phyloP scores from a whole-genome alignment of 2,888 invertebrate species.

The Heteromurus nitidus region DNA sequence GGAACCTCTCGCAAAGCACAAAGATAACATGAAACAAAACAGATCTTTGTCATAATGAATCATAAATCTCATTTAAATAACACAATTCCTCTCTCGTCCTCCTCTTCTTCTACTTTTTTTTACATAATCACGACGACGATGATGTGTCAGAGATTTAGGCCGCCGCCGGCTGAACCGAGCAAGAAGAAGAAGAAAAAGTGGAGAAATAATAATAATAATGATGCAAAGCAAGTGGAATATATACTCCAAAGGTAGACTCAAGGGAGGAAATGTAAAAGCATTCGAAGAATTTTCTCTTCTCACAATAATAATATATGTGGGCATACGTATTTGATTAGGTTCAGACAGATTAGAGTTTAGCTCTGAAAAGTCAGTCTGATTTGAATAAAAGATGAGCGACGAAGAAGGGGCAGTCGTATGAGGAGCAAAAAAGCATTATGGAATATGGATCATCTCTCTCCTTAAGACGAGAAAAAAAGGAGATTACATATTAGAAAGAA shows the following conservation, averaged over 20 bases:
- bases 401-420: no score
- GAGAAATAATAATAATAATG: conserved; percentile 27
- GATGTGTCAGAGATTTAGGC: conserved; percentile 55
- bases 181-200: conserved; percentile 26
- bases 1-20: neutral
- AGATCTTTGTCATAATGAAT: conserved; percentile 54
- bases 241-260: neutral
- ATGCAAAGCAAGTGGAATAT: neutral
- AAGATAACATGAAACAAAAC: conserved; percentile 33
- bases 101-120: conserved; percentile 23
- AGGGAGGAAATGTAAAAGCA: neutral
- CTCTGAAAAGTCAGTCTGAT: conserved; percentile 43
- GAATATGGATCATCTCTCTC: conserved; percentile 54
- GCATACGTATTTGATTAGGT: conserved; percentile 27
- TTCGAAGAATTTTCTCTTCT: conserved; percentile 28
- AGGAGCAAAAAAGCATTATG: conserved; percentile 16
- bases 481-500: conserved; percentile 37
- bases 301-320: conserved; percentile 3
- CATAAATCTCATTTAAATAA: conserved; percentile 61
- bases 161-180: conserved; percentile 43
- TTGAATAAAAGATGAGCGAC: conserved; percentile 59
- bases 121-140: conserved; percentile 40
- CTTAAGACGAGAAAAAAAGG: conserved; percentile 31
- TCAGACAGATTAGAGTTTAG: conserved; percentile 31
- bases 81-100: conserved; percentile 36